A percentile compares a stretch with the other conserved stretches of the same genome.
Evolutionary conservation across 2,113 vertebrate species (phyloP).

Genomic region (Recurvirostra avosetta): DNA sequence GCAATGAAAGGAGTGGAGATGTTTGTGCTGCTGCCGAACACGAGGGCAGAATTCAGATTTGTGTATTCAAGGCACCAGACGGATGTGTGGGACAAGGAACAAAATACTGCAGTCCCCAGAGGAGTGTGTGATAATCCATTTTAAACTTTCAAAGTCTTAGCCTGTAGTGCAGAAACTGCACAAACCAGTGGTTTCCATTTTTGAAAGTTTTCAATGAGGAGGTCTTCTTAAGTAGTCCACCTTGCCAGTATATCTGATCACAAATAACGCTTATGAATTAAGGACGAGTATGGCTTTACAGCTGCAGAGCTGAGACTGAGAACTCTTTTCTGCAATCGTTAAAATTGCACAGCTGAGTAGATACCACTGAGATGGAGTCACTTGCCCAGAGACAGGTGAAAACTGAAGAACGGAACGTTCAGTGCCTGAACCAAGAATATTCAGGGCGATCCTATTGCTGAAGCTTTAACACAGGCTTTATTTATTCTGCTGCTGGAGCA

Average conservation of each 20-base stretch:
- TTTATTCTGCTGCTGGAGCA: not conserved
- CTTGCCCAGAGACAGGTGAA: not conserved
- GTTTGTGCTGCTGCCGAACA: not conserved
- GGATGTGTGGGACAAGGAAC: not conserved
- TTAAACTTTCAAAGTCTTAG: not conserved
- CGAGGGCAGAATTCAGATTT: not conserved
- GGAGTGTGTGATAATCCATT: not conserved
- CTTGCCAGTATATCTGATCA: not conserved
- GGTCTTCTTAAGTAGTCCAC: not conserved
- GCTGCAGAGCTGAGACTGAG: not conserved
- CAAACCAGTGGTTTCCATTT: not conserved
- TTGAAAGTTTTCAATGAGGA: not conserved
- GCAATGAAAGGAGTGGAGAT: not conserved
- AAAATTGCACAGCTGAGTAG: not conserved
- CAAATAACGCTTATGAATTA: not conserved
- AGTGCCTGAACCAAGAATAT: not conserved
- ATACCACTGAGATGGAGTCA: not conserved
- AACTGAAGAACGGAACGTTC: not conserved
- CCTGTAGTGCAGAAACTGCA: not conserved
- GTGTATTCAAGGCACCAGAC: not conserved
- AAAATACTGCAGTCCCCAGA: not conserved
- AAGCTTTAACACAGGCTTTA: not conserved
- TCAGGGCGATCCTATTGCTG: accelerated
- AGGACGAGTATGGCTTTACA: not conserved
- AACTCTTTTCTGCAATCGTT: not conserved